These are phyloP conservation scores for Anas acuta DNA, from an alignment of 2,797 vertebrate species.

Conservation along the genomic window DNA sequence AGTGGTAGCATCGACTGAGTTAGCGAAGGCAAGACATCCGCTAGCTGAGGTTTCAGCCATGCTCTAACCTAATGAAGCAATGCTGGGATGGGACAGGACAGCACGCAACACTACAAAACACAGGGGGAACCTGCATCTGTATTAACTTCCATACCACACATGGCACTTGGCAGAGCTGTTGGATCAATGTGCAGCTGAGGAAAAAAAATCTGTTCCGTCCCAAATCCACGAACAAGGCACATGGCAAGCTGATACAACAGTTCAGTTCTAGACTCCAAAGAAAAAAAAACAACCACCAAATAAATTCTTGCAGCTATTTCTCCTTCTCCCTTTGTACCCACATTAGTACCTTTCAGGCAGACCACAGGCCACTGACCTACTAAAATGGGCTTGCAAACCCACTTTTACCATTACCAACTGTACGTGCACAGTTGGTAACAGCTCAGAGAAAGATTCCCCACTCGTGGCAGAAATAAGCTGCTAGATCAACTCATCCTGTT, in stretches of 20 bases:
- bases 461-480: not conserved
- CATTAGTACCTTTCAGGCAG: not conserved
- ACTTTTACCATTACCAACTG: too few species aligned
- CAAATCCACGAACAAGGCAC: rapidly evolving
- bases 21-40: not conserved
- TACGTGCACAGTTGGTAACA: not conserved
- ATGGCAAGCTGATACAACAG: rapidly evolving
- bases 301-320: not conserved
- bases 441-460: not conserved
- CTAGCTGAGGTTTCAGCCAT: rapidly evolving
- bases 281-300: not conserved
- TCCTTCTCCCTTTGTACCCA: not conserved
- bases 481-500: rapidly evolving
- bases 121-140: rapidly evolving
- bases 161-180: not conserved
- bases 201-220: rapidly evolving
- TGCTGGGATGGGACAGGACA: not conserved
- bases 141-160: not conserved
- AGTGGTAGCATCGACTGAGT: rapidly evolving
- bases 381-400: not conserved
- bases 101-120: not conserved
- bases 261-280: not conserved
- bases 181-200: rapidly evolving
- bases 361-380: not conserved
- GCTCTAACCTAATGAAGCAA: rapidly evolving